Base-by-base conservation (phyloP, 37 sponge, comb jelly and placozoan species). In the Geodia barretti region DNA sequence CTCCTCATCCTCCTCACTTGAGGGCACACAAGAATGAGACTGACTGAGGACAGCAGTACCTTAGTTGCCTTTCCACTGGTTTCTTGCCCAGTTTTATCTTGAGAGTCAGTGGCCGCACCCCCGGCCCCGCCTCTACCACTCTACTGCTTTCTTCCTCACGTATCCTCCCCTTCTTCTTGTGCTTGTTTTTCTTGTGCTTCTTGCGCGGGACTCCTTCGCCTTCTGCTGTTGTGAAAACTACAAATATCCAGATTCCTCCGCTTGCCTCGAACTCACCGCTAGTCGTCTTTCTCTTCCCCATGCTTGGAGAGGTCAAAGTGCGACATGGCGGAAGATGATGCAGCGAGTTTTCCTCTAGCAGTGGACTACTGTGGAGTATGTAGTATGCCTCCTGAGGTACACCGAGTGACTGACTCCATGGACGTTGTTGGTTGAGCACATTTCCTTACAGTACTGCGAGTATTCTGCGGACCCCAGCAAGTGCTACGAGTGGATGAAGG, bases 391-490 rank as follows among this genome's bases (percentile, higher is more conserved):
- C 76, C 86, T 21, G 93, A 93, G 90, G 93, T 47, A 47, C 54
- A 14, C 14, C 7, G 11, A 7, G 7, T 47, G n/a, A n/a, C n/a
- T n/a, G n/a, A n/a, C n/a, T n/a, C n/a, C n/a, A n/a, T n/a, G n/a
- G n/a, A n/a, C n/a, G n/a, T n/a, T n/a, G n/a, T n/a, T n/a, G n/a
- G n/a, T n/a, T n/a, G n/a, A n/a, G n/a, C n/a, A n/a, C n/a, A n/a
- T n/a, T n/a, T n/a, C n/a, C 41, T 39, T 69, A 41, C 81, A 98
- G 93, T 98, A 96, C 78, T 98, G 99, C 62, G 99, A 98, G 74
- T 93, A 94, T 79, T 78, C 93, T 17, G 85, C 88, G 26, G 86
- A 89, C 3, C 77, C 83, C 36, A 74, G 82, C 20, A 94, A 91
- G 79, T 98, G 99, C 54, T 83, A 92, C 62, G 93, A 92, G 41